Evolutionary conservation across 2,113 vertebrate species (phyloP).

Genomic region (Oreochromis spilurus): DNA sequence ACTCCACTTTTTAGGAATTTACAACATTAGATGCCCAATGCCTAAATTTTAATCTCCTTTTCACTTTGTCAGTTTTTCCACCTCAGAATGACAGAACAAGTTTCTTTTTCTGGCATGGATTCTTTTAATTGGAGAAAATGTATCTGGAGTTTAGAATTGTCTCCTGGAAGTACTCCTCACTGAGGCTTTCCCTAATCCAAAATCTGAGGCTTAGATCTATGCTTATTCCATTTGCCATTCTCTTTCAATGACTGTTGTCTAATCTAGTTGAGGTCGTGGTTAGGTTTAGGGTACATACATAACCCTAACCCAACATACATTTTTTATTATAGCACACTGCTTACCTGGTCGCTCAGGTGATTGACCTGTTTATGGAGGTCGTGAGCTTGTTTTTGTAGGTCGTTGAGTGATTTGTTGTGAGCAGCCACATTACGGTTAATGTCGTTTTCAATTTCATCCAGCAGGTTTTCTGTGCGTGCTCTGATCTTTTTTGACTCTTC

Average conservation of each 20-base stretch:
- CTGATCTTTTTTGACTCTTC: constrained; percentile 37
- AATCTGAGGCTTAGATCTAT: neutral
- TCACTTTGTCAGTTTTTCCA: neutral
- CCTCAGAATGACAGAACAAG: neutral
- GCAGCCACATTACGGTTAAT: constrained; percentile 53
- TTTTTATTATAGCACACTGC: neutral
- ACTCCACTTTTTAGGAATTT: neutral
- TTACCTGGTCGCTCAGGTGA: constrained; percentile 61
- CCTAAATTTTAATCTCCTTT: neutral
- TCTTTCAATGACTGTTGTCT: neutral
- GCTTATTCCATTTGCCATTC: neutral
- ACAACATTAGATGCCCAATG: neutral
- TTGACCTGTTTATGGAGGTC: constrained; percentile 53
- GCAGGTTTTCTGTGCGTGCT: constrained; percentile 12
- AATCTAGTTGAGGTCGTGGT: neutral
- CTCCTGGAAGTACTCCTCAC: neutral
- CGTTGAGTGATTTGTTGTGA: constrained; percentile 68
- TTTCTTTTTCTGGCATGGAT: neutral
- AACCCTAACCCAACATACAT: neutral
- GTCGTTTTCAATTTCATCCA: constrained; percentile 40
- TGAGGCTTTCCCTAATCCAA: neutral
- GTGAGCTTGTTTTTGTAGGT: constrained; percentile 62
- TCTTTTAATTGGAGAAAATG: neutral
- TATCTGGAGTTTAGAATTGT: neutral
- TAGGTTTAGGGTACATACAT: neutral